Conservation (phyloP, 2,113 vertebrate species). For the Psittacus erithacus region DNA sequence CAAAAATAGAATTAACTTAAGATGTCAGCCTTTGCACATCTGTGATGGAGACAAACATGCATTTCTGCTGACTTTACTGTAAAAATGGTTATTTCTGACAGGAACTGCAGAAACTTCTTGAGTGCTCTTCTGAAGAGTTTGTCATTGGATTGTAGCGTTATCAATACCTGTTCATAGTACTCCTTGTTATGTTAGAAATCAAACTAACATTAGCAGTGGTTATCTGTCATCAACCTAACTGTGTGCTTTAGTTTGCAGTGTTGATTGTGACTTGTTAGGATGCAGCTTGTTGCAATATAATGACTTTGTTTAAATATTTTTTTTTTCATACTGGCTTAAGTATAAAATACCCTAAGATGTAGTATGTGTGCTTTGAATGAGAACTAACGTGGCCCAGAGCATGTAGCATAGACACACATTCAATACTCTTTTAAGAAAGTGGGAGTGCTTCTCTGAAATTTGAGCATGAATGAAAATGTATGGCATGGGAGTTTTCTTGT, state of each 20-base stretch:
- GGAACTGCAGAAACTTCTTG: background rate
- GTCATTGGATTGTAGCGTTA: background rate
- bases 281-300: background rate
- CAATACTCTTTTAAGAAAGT: background rate
- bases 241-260: background rate
- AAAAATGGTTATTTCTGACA: background rate
- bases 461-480: background rate
- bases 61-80: background rate
- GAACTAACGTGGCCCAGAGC: background rate
- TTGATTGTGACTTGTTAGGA: background rate
- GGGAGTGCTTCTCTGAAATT: background rate
- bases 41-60: background rate
- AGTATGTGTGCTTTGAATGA: background rate
- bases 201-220: background rate
- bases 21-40: background rate
- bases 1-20: background rate
- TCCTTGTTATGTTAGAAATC: background rate
- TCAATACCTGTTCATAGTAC: background rate
- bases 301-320: background rate
- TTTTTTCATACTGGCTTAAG: background rate
- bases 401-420: background rate
- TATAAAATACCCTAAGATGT: background rate
- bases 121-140: background rate
- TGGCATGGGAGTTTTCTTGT: background rate
- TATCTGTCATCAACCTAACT: background rate